A percentile compares a stretch with the other conserved stretches of the same genome.
Conservation (phyloP, 2,888 invertebrate species). For the Microchrysa polita region DNA sequence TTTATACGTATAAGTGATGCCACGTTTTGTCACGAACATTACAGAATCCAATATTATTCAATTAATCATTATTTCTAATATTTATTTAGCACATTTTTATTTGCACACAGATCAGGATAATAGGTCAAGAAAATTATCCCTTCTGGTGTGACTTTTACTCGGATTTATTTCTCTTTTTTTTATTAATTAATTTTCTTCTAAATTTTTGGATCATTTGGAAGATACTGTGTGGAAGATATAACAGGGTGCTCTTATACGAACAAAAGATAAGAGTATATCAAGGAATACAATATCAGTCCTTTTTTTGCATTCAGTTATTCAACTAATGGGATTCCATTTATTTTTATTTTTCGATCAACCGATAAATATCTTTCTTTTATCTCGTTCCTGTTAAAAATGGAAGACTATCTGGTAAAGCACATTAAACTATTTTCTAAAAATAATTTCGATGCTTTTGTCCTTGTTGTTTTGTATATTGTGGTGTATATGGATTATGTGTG, state of each 20-base stretch:
- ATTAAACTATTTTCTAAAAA: not conserved
- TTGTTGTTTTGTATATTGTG: not conserved
- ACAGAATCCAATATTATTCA: not conserved
- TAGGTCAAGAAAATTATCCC: conserved; percentile 4
- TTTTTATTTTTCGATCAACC: too few species aligned
- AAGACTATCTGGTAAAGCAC: conserved; percentile 37
- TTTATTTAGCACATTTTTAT: conserved; percentile 31
- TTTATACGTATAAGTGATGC: not conserved
- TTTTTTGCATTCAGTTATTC: too few species aligned
- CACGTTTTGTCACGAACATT: conserved; percentile 11
- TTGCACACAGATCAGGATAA: not conserved
- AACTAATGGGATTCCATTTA: too few species aligned
- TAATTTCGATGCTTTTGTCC: conserved; percentile 9
- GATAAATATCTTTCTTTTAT: not conserved
- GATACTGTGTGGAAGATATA: too few species aligned
- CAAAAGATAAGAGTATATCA: too few species aligned
- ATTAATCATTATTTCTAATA: conserved; percentile 11
- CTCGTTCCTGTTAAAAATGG: conserved; percentile 13
- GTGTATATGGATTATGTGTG: too few species aligned
- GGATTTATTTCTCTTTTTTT: not conserved
- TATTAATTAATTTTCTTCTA: not conserved
- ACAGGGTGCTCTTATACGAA: too few species aligned
- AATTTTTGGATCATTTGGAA: too few species aligned
- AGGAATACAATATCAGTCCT: too few species aligned
- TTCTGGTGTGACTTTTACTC: not conserved